Evolutionary conservation across 2,113 vertebrate genomes (phyloP), one percentile per base, ranked within the genome.

Genomic region (Pagrus major): DNA sequence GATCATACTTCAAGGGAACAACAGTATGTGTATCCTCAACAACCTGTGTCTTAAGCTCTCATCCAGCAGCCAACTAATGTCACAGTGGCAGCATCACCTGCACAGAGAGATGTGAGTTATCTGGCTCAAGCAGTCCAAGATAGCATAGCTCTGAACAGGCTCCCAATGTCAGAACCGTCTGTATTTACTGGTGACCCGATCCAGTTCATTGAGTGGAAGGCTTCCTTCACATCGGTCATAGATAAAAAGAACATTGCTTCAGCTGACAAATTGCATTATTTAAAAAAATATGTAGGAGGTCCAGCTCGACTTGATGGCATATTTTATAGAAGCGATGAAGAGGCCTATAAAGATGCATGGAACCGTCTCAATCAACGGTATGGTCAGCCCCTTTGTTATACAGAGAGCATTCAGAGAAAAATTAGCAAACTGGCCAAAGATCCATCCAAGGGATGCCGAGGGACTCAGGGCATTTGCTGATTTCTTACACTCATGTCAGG

Each of bases 91-190:
- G 51, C 59, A 49, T 58, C 16, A 41, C 44, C 11, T 47, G 0
- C 2, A 33, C 3, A 0, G 2, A 35, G 66, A 27, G 56, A 84
- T 15, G n/a, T 75, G 0, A 6, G 1, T 12, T 33, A 20, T 42
- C 31, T 83, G 0, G 23, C 55, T n/a, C 68, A 85, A 65, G 68
- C 60, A 16, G 15, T 83, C 3, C 81, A 89, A 64, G 74, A 86
- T 18, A 82, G 42, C 3, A 59, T 81, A 64, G 25, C 68, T 0
- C 1, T 85, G 29, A 73, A 65, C 27, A 25, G 77, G 16, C 56
- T 79, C 3, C 79, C 75, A 49, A 59, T 55, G 21, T 71, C 78
- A 31, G 71, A 80, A n/a, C 79, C 41, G 7, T 61, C 31, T 76
- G 54, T 58, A 14, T 83, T 72, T 2, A 58, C 8, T 5, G 41